Evolutionary conservation across 2,888 invertebrate species (phyloP), one percentile per base, ranked within the genome.

Genomic region (Sarcophaga caerulescens): DNA sequence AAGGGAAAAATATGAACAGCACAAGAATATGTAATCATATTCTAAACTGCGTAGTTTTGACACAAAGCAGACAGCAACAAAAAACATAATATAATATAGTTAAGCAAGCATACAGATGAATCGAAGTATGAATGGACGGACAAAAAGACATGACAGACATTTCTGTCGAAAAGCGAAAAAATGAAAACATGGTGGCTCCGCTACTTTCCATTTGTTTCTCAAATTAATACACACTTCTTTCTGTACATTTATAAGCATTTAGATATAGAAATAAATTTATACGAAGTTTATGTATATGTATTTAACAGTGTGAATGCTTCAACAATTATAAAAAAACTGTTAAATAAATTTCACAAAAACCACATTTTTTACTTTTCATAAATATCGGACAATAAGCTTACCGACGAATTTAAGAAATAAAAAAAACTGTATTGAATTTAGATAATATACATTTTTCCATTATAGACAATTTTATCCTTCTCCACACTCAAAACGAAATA

Each of bases 11-110:
- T 35, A 35, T 35, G 8, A 35, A 17, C 52, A 60, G 35, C 71
- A 59, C 59, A 71, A 79, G 79, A 66, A 65, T 25, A n/a, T n/a
- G n/a, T n/a, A 45, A 60, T 23, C 8, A 62, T 11, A 65, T 47
- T 47, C 14, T 63, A 60, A 69, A 84, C 84, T 80, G 70, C 70
- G 79, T 84, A 76, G 52, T 84, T 74, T 69, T 84, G 62, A 65
- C 44, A 69, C 11, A 78, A 69, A 45, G 65, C 68, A 69, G 19
- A 52, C 52, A 69, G 5, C 62, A 62, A 71, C 62, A 74, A 76
- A 23, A 73, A 17, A 47, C 74, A 47, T 79, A 79, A 25, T 74
- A 79, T 25, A 79, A 25, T 74, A 79, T 19, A 75, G 4, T n/a
- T n/a, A n/a, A 60, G 60, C 6, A 52, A 52, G 52, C 52, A 17